Evolutionary conservation across 1,140 invertebrate species (phyloP).

Genomic region (Dolichoris vasculosae): DNA sequence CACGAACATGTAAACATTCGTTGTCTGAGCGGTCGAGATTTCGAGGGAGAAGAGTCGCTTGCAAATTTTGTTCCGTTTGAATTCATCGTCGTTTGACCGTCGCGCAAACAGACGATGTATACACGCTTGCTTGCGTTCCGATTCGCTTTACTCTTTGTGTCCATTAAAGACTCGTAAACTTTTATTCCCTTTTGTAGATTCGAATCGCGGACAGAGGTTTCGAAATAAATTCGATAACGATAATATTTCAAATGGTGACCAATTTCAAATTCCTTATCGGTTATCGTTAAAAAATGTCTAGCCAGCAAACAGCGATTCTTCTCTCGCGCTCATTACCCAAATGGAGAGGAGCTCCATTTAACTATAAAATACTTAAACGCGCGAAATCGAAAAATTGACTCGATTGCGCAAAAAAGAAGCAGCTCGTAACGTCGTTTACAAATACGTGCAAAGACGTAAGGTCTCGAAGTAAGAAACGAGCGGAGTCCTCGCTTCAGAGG

Average conservation of each 20-base stretch:
- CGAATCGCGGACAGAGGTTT: neutral
- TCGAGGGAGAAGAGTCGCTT: neutral
- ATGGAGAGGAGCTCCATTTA: no score
- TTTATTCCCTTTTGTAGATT: neutral
- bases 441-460: neutral
- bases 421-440: neutral
- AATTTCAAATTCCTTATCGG: neutral
- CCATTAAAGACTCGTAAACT: neutral
- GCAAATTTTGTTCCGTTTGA: neutral
- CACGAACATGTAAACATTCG: neutral
- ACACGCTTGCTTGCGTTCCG: neutral
- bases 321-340: no score
- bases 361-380: no score
- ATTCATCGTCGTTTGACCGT: neutral
- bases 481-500: neutral
- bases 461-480: neutral
- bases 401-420: neutral
- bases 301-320: no score
- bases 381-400: neutral
- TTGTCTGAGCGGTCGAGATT: neutral
- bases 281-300: no score
- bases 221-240: neutral
- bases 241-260: neutral
- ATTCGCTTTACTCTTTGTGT: neutral
- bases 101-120: neutral